These are phyloP conservation scores for Lucilia sericata DNA, from an alignment of 1,140 invertebrate species.

Conservation along the genomic window DNA sequence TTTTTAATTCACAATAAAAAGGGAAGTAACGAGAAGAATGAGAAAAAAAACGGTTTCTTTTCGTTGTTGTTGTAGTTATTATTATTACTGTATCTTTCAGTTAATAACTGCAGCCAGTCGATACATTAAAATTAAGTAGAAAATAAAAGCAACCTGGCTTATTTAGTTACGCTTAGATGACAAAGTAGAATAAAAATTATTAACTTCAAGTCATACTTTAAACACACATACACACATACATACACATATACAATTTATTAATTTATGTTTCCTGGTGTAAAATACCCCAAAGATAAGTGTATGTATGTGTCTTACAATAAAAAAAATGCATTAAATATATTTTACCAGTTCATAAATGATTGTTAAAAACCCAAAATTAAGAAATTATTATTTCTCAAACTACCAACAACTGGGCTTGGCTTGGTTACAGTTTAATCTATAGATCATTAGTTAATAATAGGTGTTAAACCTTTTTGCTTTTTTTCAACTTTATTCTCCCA, in stretches of 20 bases:
- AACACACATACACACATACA: too few relatives aligned
- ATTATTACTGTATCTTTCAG: not conserved
- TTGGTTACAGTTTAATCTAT: slow-evolving; percentile 8
- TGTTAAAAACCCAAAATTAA: slow-evolving; percentile 3
- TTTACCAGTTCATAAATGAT: not conserved
- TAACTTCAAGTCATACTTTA: not conserved
- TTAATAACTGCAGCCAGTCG: slow-evolving; percentile 1
- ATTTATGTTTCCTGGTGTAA: slow-evolving; percentile 33
- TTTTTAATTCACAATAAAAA: slow-evolving; percentile 1
- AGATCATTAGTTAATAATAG: slow-evolving; percentile 20
- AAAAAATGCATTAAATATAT: not conserved
- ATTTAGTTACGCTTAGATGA: slow-evolving; percentile 42
- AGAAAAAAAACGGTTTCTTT: slow-evolving; percentile 2
- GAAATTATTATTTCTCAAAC: not conserved
- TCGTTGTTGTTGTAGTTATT: not conserved
- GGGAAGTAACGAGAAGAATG: slow-evolving; percentile 12
- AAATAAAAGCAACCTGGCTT: not conserved
- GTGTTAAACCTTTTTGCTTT: slow-evolving; percentile 17
- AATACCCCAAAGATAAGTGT: not conserved
- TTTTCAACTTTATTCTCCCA: not conserved
- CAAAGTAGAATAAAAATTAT: slow-evolving; percentile 25
- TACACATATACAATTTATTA: not conserved
- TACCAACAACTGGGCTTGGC: not conserved
- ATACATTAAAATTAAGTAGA: not conserved
- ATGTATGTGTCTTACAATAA: not conserved